Evolutionary conservation across 2,888 invertebrate species (phyloP), one percentile per base, ranked within the genome.

Genomic region (Melanargia galathea): DNA sequence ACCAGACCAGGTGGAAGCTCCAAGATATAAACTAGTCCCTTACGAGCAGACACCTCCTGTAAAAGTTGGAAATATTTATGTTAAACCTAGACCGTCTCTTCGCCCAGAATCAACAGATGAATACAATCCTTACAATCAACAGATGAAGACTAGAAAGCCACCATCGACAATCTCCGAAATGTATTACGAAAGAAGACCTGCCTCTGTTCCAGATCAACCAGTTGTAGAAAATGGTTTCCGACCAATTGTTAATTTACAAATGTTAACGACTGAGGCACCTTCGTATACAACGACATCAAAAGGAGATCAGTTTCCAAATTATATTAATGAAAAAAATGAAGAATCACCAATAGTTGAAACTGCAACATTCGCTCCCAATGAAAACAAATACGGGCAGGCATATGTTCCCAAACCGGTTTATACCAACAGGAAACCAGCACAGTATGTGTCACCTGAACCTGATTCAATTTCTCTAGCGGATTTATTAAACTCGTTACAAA

Each of bases 401-500:
- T 86, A 89, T 64, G 73, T 77, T 6, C 74, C 79, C 10, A 85
- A 87, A 67, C 77, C 82, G 8, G 68, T 70, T 33, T 72, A 73
- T 22, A 22, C 52, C 10, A 52, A 13, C 33, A 18, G 20, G 6
- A 75, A 76, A 59, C 77, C 81, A 20, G 67, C 72, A 52, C 75
- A 78, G 59, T 65, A 73, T 55, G 72, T 72, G 43, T 65, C 76
- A 57, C 67, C 81, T 8, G 83, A 83, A 57, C 67, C 81, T 8
- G 83, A 83, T 63, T 73, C 80, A 10, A 73, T 83, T 49, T 81
- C 80, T 46, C 72, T 90, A 64, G 82, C 83, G 20, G 92, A 94
- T 68, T 93, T 96, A 67, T 77, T 96, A 43, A 94, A 94, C 76
- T 94, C 95, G 63, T 86, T 96, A 30, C 96, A 96, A 80, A 88